Percentiles rank a stretch among this genome's conserved stretches.
Evolutionary conservation across 2,888 invertebrate species (phyloP).

Genomic region (Sympetrum striolatum): DNA sequence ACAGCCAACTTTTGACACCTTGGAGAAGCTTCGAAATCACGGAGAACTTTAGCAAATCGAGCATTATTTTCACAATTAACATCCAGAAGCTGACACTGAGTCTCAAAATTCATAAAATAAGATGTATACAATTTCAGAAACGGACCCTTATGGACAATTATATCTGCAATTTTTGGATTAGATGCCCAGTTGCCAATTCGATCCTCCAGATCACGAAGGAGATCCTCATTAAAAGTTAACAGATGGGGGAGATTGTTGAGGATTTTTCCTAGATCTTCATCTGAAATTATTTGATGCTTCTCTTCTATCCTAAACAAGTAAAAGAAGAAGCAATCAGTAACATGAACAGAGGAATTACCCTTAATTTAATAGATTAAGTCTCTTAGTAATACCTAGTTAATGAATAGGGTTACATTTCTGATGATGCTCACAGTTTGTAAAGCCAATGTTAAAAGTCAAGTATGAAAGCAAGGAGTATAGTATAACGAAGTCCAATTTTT

Average conservation of each 20-base stretch:
- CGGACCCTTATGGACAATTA: constrained; percentile 66
- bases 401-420: too few relatives aligned
- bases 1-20: constrained; percentile 60
- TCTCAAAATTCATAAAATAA: constrained; percentile 65
- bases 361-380: too few relatives aligned
- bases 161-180: constrained; percentile 61
- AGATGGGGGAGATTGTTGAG: constrained; percentile 63
- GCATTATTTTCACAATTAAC: constrained; percentile 62
- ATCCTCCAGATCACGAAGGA: constrained; percentile 61
- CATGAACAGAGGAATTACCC: too few relatives aligned
- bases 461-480: too few relatives aligned
- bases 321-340: not conserved
- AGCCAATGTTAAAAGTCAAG: too few relatives aligned
- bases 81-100: constrained; percentile 60
- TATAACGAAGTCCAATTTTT: too few relatives aligned
- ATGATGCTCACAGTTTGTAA: too few relatives aligned
- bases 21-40: constrained; percentile 61
- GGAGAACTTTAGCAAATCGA: constrained; percentile 60
- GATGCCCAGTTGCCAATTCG: constrained; percentile 61
- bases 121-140: constrained; percentile 66
- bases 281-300: constrained; percentile 58
- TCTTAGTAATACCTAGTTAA: too few relatives aligned
- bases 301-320: constrained; percentile 49
- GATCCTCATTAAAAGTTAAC: constrained; percentile 62
- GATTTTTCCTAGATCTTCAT: constrained; percentile 60